Base-by-base conservation (phyloP, 2,888 invertebrate species). In the Epirrita christyi region DNA sequence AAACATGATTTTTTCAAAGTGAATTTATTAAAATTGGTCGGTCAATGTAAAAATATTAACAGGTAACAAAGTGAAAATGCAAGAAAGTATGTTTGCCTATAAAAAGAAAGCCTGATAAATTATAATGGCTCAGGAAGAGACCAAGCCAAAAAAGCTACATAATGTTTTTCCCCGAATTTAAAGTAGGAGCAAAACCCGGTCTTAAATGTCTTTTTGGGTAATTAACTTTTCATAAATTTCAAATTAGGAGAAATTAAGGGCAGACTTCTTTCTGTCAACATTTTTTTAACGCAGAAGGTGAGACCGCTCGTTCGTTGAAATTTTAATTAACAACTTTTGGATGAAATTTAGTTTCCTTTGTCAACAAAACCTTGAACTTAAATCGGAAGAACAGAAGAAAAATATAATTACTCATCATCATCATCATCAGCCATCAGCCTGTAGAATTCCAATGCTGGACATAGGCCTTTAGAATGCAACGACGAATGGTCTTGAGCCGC, bases 201-300 rank as follows among this genome's bases (percentile, higher is more conserved):
- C 55, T 59, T 47, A 48, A 69, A 68, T 63, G 63, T 58, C 59
- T 53, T 67, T 60, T 55, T 51, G 51, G 63, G 59, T 72, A 76
- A 76, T 77, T 71, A 75, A 70, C 63, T 64, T 66, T 64, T 67
- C 62, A 64, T 72, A 69, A 73, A 72, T 73, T 73, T 67, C 57
- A 67, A 73, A 74, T 76, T 73, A 76, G 67, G 51, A 65, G 54
- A 63, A 71, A 68, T 75, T 70, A 68, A 63, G 63, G 61, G 55
- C 57, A 61, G 44, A 54, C 61, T 69, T 67, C 47, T 65, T 63
- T 65, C 43, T 36, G 52, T 54, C 67, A 66, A 68, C 67, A 60
- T 72, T 70, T 56, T 70, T 64, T 68, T 43, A 9, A 58, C 47
- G 37, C 58, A 64, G 52, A 64, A 62, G 63, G 53, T 50, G 32